These are phyloP conservation scores for Nycticryphes semicollaris DNA, from an alignment of 2,113 vertebrate species.

Conservation along the genomic window DNA sequence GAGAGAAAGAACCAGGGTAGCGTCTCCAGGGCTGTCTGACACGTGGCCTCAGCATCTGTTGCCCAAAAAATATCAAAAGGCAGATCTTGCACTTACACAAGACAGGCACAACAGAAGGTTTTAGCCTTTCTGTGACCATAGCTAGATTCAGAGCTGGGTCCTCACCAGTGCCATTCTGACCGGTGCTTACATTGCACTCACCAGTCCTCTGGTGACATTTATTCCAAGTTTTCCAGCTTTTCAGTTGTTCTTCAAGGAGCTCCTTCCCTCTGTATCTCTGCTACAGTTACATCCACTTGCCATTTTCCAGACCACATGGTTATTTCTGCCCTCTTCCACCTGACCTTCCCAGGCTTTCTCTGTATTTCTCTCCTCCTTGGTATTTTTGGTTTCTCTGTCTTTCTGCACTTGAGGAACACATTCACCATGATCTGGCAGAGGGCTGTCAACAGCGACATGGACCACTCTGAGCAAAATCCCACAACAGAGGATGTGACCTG, in stretches of 20 bases:
- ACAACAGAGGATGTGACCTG: accelerated
- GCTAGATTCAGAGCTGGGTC: not conserved
- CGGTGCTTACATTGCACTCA: not conserved
- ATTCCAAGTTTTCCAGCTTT: not conserved
- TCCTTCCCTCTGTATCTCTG: not conserved
- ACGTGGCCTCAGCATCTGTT: slow-evolving; percentile 14
- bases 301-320: not conserved
- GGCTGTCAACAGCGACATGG: not conserved
- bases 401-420: not conserved
- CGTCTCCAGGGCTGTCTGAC: not conserved
- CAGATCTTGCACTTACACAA: not conserved
- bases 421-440: not conserved
- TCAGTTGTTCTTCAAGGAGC: not conserved
- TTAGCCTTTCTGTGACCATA: not conserved
- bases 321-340: not conserved
- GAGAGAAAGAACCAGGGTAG: not conserved
- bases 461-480: not conserved
- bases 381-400: not conserved
- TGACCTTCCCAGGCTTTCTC: not conserved
- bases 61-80: slow-evolving; percentile 5
- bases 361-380: not conserved
- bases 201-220: not conserved
- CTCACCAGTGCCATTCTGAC: not conserved
- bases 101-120: not conserved
- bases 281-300: not conserved